A percentile compares a stretch with the other conserved stretches of the same genome.
phyloP scores from a whole-genome alignment of 1,140 invertebrate genomes.

The Dendrolimus kikuchii region DNA sequence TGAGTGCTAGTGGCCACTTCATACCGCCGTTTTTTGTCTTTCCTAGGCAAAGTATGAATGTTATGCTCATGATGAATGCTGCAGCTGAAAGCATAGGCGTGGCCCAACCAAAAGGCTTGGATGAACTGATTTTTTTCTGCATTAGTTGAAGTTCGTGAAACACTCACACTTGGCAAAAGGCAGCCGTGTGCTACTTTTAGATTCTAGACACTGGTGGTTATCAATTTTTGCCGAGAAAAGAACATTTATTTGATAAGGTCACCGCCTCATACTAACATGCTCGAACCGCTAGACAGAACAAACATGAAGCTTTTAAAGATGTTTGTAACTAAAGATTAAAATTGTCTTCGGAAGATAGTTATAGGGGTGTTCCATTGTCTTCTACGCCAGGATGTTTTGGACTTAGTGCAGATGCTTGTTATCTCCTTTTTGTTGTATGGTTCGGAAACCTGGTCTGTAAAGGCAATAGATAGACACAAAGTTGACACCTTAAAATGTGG shows the following conservation, averaged over 20 bases:
- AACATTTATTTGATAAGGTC: slow-evolving; percentile 42
- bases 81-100: slow-evolving; percentile 37
- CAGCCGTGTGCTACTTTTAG: slow-evolving; percentile 22
- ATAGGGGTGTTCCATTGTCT: too few species aligned
- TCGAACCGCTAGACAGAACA: slow-evolving; percentile 41
- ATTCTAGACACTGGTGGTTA: slow-evolving; percentile 37
- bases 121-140: slow-evolving; percentile 20
- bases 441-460: too few species aligned
- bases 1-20: too few species aligned
- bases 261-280: slow-evolving; percentile 42
- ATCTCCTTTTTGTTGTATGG: too few species aligned
- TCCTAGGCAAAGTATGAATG: slow-evolving; percentile 39
- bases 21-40: slow-evolving; percentile 63
- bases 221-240: slow-evolving; percentile 38
- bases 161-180: slow-evolving; percentile 14
- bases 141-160: slow-evolving; percentile 24
- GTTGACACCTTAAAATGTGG: too few species aligned
- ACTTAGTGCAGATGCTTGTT: too few species aligned
- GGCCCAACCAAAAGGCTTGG: slow-evolving; percentile 39
- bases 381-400: too few species aligned
- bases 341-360: too few species aligned
- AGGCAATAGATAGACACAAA: too few species aligned
- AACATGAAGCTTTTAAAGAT: slow-evolving; percentile 53
- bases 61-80: slow-evolving; percentile 43
- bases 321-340: too few species aligned